These are phyloP conservation scores for Petrocephalus schoutedeni DNA, from an alignment of 2,797 vertebrate species.

Conservation along the genomic window DNA sequence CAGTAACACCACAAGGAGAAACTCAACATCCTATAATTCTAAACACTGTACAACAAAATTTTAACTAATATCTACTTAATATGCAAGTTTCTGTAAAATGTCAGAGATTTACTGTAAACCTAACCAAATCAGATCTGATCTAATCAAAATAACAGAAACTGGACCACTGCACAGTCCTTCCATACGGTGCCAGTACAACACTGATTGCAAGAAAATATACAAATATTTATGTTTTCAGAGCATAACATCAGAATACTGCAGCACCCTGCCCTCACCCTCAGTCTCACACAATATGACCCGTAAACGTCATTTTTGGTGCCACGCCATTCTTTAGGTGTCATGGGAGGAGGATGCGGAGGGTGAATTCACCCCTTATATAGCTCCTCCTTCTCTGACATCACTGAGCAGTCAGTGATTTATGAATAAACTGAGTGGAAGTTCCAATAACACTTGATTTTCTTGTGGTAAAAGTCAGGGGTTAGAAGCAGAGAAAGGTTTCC, in stretches of 20 bases:
- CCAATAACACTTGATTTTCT: background rate
- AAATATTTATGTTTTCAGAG: background rate
- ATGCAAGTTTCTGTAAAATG: background rate
- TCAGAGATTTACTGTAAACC: background rate
- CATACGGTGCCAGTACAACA: background rate
- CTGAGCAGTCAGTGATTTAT: background rate
- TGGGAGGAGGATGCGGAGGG: no score
- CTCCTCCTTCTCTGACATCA: no score
- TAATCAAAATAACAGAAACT: background rate
- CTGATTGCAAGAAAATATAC: background rate
- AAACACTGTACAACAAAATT: background rate
- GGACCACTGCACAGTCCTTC: background rate
- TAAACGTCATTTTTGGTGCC: background rate
- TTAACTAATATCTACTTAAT: background rate
- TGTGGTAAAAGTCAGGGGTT: slow-evolving; percentile 17
- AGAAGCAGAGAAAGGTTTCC: slow-evolving; percentile 4
- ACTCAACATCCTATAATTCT: background rate
- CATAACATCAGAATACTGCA: background rate
- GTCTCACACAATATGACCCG: background rate
- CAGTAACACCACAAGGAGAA: background rate
- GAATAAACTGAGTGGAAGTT: background rate
- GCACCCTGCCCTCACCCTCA: background rate
- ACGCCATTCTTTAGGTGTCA: background rate
- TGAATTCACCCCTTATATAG: no score
- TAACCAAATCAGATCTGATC: background rate